A percentile compares a stretch with the other conserved stretches of the same genome.
Evolutionary conservation across 2,888 invertebrate species (phyloP).

Genomic region (Drosophila neonasuta): DNA sequence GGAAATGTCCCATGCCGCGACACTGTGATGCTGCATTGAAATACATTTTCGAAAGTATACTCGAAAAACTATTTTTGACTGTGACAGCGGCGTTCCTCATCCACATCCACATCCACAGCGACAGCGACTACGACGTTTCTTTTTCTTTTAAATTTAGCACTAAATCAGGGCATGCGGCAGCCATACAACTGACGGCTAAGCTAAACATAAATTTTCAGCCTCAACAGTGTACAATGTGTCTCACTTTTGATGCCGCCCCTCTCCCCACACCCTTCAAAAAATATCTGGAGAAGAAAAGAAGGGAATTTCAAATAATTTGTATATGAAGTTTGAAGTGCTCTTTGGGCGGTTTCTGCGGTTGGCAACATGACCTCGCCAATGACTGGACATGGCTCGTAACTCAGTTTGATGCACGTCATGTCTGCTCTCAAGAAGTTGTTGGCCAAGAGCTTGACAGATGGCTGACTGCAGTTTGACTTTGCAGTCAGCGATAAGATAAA

Average conservation of each 20-base stretch:
- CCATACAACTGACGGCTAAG: constrained; percentile 56
- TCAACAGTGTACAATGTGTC: constrained; percentile 61
- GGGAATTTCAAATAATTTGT: constrained; percentile 63
- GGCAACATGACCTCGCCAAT: constrained; percentile 64
- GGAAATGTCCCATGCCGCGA: constrained; percentile 71
- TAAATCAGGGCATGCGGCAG: constrained; percentile 74
- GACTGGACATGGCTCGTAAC: constrained; percentile 59
- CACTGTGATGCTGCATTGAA: constrained; percentile 43
- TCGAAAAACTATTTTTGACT: background rate
- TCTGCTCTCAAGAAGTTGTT: constrained; percentile 21
- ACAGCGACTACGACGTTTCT: constrained; percentile 10
- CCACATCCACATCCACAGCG: background rate
- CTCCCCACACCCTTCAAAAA: background rate
- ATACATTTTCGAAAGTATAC: constrained; percentile 48
- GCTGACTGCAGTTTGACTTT: constrained; percentile 13
- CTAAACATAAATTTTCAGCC: constrained; percentile 68
- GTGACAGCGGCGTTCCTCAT: background rate
- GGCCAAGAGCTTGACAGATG: constrained; percentile 42
- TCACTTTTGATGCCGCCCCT: constrained; percentile 56
- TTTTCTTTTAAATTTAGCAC: constrained; percentile 72
- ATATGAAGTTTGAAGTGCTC: constrained; percentile 31
- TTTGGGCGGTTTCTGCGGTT: constrained; percentile 56
- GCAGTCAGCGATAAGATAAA: constrained; percentile 8
- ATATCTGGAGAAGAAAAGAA: constrained; percentile 3
- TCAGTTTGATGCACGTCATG: constrained; percentile 63